Base-by-base conservation (phyloP, 2,888 invertebrate genomes). In the Tiphia femorata region DNA sequence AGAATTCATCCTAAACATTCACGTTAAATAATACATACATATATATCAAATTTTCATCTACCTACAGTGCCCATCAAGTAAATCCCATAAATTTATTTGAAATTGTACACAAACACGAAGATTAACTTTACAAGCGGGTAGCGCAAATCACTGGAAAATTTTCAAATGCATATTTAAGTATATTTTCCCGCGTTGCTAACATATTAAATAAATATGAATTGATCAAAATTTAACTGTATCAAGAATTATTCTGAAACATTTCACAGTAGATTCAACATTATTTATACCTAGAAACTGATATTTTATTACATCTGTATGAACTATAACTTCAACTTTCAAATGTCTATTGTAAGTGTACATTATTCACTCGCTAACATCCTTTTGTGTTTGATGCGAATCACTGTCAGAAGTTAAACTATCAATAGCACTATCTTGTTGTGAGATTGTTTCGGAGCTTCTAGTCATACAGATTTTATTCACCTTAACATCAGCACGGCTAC, bases 401-500 rank as follows among this genome's bases (percentile, higher is more conserved):
- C 62, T 75, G 46, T 77, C 79, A 2, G 76, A 71, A 8, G 73
- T 60, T 67, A 79, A 70, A 63, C 75, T 77, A 40, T 80, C 81
- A 29, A 78, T 75, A 43, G 75, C 75, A 42, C 75, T 80, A 42
- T 82, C 82, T 23, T 75, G 79, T 51, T 78, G 78, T 37, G 79
- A 76, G 58, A 76, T 74, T 19, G 77, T 77, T 42, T 83, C 82
- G 16, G 75, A 72, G 57, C 79, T 80, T 62, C 79, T 80, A 6
- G 80, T 75, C 23, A 71, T 64, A 49, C 60, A 73, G 4, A 77
- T 59, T 67, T 79, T 81, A 41, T 70, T 78, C 16, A 63, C 57
- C 52, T 79, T 80, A 48, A 60, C 58, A 40, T 82, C 81, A 16
- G 61, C 44, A 33, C 78, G 80, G 66, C 58, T 76, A 30, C 61